Percentiles rank a stretch among this genome's conserved stretches.
Evolutionary conservation across 2,888 invertebrate species (phyloP).

Genomic region (Suillia variegata): DNA sequence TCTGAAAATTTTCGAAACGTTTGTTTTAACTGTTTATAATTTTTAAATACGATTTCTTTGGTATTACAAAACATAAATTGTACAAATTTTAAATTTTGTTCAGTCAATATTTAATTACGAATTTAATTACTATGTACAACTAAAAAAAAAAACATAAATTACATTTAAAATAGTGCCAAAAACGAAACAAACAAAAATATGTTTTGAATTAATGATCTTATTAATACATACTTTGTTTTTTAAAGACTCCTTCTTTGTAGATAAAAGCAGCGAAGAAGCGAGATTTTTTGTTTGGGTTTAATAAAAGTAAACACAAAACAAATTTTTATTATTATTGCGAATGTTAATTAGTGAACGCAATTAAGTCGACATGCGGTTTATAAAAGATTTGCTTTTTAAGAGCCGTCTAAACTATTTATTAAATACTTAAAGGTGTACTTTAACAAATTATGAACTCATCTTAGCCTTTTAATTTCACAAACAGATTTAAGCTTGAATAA

Average conservation of each 20-base stretch:
- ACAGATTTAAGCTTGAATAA: no score
- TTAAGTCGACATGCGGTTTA: conserved; percentile 1
- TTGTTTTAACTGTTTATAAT: no score
- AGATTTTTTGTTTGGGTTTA: background rate
- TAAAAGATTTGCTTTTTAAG: no score
- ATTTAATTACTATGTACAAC: background rate
- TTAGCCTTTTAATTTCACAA: no score
- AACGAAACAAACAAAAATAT: background rate
- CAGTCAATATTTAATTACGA: background rate
- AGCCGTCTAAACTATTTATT: no score
- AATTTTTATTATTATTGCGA: conserved; percentile 5
- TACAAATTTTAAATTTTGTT: background rate
- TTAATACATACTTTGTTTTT: conserved; percentile 25
- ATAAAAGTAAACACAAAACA: conserved; percentile 6
- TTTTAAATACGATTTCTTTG: no score
- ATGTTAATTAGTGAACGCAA: conserved; percentile 8
- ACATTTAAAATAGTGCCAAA: background rate
- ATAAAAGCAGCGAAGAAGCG: conserved; percentile 10
- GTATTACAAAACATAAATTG: no score
- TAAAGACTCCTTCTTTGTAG: conserved; percentile 4
- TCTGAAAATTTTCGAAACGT: conserved; percentile 37
- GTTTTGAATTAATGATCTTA: background rate
- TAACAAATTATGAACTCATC: no score
- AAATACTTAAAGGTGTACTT: no score
- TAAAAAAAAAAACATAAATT: background rate